phyloP scores from a whole-genome alignment of 2,888 invertebrate genomes.

The Drosophila kambysellisi region DNA sequence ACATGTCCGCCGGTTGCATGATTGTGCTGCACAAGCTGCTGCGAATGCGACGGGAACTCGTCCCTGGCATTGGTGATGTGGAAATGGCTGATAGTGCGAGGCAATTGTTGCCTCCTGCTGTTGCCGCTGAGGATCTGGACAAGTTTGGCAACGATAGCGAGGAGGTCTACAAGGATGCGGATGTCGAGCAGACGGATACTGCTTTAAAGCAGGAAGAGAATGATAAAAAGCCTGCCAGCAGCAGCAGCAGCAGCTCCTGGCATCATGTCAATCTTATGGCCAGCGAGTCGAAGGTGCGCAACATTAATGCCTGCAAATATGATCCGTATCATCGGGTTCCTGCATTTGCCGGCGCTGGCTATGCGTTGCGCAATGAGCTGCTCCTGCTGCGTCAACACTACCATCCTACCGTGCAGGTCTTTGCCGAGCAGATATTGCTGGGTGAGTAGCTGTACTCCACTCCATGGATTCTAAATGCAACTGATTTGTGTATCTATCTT shows the following conservation, averaged over 20 bases:
- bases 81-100: conserved; percentile 21
- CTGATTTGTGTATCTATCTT: not conserved
- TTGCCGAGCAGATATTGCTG: conserved; percentile 91
- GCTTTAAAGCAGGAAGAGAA: conserved; percentile 52
- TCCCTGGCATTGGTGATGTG: conserved; percentile 51
- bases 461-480: not conserved
- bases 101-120: conserved; percentile 19
- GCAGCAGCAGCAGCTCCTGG: conserved; percentile 79
- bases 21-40: conserved; percentile 87
- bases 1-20: conserved; percentile 93
- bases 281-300: conserved; percentile 62
- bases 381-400: conserved; percentile 90
- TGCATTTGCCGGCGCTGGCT: conserved; percentile 91
- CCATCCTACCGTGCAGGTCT: conserved; percentile 96
- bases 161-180: conserved; percentile 81
- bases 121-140: conserved; percentile 70
- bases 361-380: conserved; percentile 91
- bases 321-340: conserved; percentile 93
- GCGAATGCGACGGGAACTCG: conserved; percentile 87
- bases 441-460: conserved; percentile 85
- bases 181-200: conserved; percentile 29
- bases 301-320: conserved; percentile 86
- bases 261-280: conserved; percentile 77
- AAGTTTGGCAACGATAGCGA: conserved; percentile 84
- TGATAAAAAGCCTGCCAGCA: conserved; percentile 63